A percentile compares a stretch with the other conserved stretches of the same genome.
Conservation (phyloP, 2,888 invertebrate genomes). For the Epinotia demarniana region DNA sequence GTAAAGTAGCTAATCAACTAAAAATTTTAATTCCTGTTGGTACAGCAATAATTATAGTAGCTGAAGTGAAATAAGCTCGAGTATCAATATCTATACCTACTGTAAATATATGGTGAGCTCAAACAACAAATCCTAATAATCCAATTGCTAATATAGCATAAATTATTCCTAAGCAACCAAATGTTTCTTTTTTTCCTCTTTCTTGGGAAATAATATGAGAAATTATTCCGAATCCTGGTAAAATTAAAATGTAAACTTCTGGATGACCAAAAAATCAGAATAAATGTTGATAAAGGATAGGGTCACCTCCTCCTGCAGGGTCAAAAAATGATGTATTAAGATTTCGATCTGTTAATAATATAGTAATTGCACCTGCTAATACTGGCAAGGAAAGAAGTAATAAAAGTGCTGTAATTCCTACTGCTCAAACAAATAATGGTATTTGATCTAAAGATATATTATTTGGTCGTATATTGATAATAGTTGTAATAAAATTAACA, state of each 20-base stretch:
- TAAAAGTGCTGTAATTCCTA: slow-evolving; percentile 82
- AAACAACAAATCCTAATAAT: slow-evolving; percentile 92
- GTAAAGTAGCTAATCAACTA: slow-evolving; percentile 89
- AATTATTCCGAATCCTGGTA: slow-evolving; percentile 93
- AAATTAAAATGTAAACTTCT: slow-evolving; percentile 94
- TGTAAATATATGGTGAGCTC: slow-evolving; percentile 94
- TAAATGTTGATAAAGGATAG: slow-evolving; percentile 92
- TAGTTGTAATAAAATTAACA: slow-evolving; percentile 92
- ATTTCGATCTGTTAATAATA: slow-evolving; percentile 91
- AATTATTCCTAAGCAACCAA: slow-evolving; percentile 90
- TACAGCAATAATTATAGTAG: slow-evolving; percentile 94
- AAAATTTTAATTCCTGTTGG: slow-evolving; percentile 94
- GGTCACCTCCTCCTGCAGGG: slow-evolving; percentile 91
- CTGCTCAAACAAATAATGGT: slow-evolving; percentile 90
- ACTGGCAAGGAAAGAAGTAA: slow-evolving; percentile 89
- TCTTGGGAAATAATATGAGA: slow-evolving; percentile 91
- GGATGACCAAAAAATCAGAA: slow-evolving; percentile 96
- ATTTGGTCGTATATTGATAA: slow-evolving; percentile 88
- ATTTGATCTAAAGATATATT: slow-evolving; percentile 86
- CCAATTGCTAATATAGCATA: slow-evolving; percentile 94
- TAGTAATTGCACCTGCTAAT: slow-evolving; percentile 91
- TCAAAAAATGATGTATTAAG: slow-evolving; percentile 93
- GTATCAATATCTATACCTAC: slow-evolving; percentile 93
- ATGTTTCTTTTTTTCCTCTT: slow-evolving; percentile 90
- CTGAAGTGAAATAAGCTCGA: slow-evolving; percentile 93